Base-by-base conservation (phyloP, 2,113 vertebrate genomes). In the Gadus chalcogrammus region DNA sequence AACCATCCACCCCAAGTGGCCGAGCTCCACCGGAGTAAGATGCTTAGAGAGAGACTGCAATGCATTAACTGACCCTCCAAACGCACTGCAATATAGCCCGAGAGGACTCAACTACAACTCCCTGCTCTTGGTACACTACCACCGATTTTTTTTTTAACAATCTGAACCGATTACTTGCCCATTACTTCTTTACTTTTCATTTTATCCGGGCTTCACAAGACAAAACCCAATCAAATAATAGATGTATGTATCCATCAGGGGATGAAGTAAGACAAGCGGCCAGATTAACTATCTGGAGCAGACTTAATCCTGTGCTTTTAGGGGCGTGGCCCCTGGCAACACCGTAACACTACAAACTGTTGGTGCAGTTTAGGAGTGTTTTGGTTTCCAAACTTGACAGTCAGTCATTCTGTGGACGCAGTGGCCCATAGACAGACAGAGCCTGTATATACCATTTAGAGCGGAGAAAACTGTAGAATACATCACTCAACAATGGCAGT, bases 21-120 rank as follows among this genome's bases (percentile, higher is more conserved):
- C 12, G 42, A 22, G 18, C 22, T 64, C 20, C 60, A 27, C 31
- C 16, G 17, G 28, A 68, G n/a, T 73, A 79, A 78, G 72, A 69
- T 70, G 77, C 71, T 76, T 84, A 76, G 58, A 24, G 22, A 11
- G 70, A 79, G 77, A 73, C 68, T 71, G 74, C 5, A 31, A 6
- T 7, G 74, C 15, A 61, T 73, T 64, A 76, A 35, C 78, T 52
- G 61, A 53, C 52, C n/a, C 66, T 48, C 62, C 24, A 67, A 69
- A 48, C 60, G n/a, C 31, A 65, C 52, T 35, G 53, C 38, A 73
- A 65, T 79, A 75, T 68, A 55, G 27, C 27, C 63, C 35, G 52
- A 79, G 62, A 52, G 64, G 77, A 72, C 73, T 78, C 76, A 80
- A 13, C 28, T 11, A 48, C 12, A 52, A 20, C 65, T 60, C 58